Evolutionary conservation across 2,888 invertebrate species (phyloP).

Genomic region (Ectemnius lituratus): DNA sequence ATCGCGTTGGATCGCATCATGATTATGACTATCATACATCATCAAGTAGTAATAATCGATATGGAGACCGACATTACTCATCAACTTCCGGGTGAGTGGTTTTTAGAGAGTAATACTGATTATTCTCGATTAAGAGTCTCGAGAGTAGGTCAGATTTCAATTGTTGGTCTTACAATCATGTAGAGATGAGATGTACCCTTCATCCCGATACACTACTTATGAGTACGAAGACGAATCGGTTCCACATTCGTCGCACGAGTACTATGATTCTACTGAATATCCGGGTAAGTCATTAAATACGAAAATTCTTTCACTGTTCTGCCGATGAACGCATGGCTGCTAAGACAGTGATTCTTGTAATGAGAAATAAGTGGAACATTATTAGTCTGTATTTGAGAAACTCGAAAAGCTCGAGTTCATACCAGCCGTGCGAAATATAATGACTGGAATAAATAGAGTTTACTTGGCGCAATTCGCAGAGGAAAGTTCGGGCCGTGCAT

Average conservation of each 20-base stretch:
- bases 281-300: slow-evolving; percentile 71
- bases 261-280: slow-evolving; percentile 78
- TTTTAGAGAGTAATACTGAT: neutral
- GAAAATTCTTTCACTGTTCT: neutral
- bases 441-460: slow-evolving; percentile 56
- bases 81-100: slow-evolving; percentile 70
- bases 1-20: slow-evolving; percentile 69
- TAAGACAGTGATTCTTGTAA: too few species aligned
- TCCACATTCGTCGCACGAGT: slow-evolving; percentile 76
- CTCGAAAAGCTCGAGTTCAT: neutral
- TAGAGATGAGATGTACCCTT: slow-evolving; percentile 70
- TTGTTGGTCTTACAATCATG: slow-evolving; percentile 1
- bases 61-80: slow-evolving; percentile 72
- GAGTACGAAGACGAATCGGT: slow-evolving; percentile 74
- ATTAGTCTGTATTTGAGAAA: too few species aligned
- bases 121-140: neutral
- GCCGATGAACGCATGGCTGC: slow-evolving; percentile 7
- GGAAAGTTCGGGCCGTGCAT: slow-evolving; percentile 80
- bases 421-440: slow-evolving; percentile 28
- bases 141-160: too few species aligned
- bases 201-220: slow-evolving; percentile 71
- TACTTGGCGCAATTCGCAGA: slow-evolving; percentile 78
- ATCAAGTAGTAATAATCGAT: slow-evolving; percentile 69
- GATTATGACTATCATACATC: slow-evolving; percentile 74
- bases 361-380: too few species aligned